Conservation (phyloP, 2,797 vertebrate species). For the Spheniscus humboldti region DNA sequence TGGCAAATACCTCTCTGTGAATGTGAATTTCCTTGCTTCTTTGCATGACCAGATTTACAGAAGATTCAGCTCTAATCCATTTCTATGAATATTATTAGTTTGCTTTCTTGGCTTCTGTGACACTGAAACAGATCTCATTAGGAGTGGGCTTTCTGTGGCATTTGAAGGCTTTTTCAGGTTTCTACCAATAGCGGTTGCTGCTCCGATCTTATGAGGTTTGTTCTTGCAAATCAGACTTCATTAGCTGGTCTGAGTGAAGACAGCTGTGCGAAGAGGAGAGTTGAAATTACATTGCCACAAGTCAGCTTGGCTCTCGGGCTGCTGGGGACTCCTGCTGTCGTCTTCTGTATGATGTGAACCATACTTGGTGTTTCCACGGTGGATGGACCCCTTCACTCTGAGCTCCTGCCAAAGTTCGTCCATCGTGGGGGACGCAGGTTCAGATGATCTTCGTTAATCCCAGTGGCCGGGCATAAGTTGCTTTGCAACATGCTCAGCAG, state of each 20-base stretch:
- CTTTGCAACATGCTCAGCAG: neutral
- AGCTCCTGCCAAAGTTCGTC: neutral
- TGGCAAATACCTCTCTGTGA: neutral
- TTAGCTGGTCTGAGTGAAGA: neutral
- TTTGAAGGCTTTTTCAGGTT: neutral
- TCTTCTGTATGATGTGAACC: neutral
- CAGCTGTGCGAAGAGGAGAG: neutral
- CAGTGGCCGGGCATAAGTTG: neutral
- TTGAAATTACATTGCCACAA: neutral
- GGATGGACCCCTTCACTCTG: neutral
- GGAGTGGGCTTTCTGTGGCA: neutral
- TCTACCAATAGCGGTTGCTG: neutral
- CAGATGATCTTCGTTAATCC: neutral
- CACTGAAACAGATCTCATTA: neutral
- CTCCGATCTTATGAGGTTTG: accelerated
- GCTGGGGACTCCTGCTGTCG: accelerated
- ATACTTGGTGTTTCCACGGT: accelerated
- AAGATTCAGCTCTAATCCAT: neutral
- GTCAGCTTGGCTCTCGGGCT: neutral
- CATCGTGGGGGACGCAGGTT: accelerated
- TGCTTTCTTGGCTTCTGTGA: neutral
- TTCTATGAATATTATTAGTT: neutral
- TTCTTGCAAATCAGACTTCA: neutral
- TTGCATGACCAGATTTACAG: neutral
- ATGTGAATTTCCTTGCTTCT: neutral